phyloP scores from a whole-genome alignment of 2,113 vertebrate species.

The Proteles cristata region DNA sequence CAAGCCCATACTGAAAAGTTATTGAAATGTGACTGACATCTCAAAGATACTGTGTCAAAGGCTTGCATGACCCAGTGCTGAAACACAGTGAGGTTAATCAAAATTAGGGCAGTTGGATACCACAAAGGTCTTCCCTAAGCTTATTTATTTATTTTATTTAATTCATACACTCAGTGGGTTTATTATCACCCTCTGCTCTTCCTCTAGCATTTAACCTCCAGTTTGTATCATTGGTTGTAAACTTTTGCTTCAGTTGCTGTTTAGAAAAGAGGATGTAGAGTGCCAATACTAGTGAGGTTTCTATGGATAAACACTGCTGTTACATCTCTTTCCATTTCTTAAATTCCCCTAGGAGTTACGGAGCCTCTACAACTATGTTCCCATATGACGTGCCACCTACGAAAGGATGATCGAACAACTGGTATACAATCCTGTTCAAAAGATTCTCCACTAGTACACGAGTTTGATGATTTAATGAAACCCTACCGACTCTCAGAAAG shows the following conservation, averaged over 20 bases:
- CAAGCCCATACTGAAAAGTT: slow-evolving; percentile 86
- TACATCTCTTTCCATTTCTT: slow-evolving; percentile 37
- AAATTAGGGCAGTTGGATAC: slow-evolving; percentile 83
- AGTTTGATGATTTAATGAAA: slow-evolving; percentile 61
- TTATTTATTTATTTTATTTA: slow-evolving; percentile 67
- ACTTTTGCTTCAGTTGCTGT: slow-evolving; percentile 64
- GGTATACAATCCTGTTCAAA: slow-evolving; percentile 57
- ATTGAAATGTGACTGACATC: slow-evolving; percentile 92
- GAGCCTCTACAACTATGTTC: slow-evolving; percentile 37
- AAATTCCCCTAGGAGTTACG: slow-evolving; percentile 18
- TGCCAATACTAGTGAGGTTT: slow-evolving; percentile 24
- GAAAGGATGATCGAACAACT: slow-evolving; percentile 24
- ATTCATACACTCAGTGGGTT: slow-evolving; percentile 70
- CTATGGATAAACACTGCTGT: not conserved
- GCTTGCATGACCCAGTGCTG: slow-evolving; percentile 83
- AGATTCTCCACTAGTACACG: slow-evolving; percentile 24
- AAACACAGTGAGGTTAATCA: slow-evolving; percentile 88
- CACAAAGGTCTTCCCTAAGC: slow-evolving; percentile 74
- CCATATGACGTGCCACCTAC: not conserved
- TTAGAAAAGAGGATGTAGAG: slow-evolving; percentile 49
- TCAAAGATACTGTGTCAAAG: slow-evolving; percentile 85
- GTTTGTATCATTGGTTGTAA: slow-evolving; percentile 72
- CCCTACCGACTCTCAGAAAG: not conserved
- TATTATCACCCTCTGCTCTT: slow-evolving; percentile 58
- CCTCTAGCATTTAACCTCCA: slow-evolving; percentile 68